Conservation (phyloP, 92 coral and sea anemone genomes). For the Zoanthus solanderi region DNA sequence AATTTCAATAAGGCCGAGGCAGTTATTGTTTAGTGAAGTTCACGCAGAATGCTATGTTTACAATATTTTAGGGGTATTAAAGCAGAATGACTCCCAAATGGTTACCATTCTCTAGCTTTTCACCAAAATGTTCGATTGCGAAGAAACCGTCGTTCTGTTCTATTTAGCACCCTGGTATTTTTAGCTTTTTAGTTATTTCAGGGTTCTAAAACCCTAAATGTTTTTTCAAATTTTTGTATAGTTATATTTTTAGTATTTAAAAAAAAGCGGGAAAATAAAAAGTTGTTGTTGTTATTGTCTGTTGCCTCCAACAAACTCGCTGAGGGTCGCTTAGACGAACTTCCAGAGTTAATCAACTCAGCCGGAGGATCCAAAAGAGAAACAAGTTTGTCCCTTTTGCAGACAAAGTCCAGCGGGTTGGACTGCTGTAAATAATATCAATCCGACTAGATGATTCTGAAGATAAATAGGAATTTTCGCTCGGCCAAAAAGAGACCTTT, state of each 20-base stretch:
- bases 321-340: not conserved
- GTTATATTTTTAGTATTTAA: too few species aligned
- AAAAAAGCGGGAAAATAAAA: not conserved
- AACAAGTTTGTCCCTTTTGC: conserved; percentile 16
- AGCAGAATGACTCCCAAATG: not conserved
- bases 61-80: not conserved
- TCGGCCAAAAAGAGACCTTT: not conserved
- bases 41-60: too few species aligned
- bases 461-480: not conserved
- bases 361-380: not conserved
- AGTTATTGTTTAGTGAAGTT: too few species aligned
- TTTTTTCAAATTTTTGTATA: too few species aligned
- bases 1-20: too few species aligned
- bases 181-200: too few species aligned
- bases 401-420: conserved; percentile 7
- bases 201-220: too few species aligned
- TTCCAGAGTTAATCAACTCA: not conserved
- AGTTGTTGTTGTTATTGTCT: not conserved
- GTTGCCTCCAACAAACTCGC: not conserved
- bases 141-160: conserved; percentile 43
- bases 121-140: not conserved
- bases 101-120: conserved; percentile 12
- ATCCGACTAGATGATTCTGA: conserved; percentile 6
- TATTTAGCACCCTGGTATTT: not conserved
- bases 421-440: conserved; percentile 10